These are phyloP conservation scores for Lasioglossum albipes DNA, from an alignment of 1,140 invertebrate genomes.

Conservation along the genomic window DNA sequence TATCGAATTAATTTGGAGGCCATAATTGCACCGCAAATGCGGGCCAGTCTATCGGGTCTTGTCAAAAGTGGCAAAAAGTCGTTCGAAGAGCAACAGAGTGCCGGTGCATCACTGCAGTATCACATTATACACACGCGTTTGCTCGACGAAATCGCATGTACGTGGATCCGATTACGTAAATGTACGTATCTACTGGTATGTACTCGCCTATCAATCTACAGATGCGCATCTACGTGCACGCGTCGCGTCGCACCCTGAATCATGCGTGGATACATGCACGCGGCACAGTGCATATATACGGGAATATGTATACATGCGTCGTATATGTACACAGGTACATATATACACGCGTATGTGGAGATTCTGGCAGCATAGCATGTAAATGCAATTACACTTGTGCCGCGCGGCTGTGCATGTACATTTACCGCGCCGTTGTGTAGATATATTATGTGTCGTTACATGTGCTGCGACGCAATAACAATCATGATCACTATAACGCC, in stretches of 20 bases:
- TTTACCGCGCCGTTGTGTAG: neutral
- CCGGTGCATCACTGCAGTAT: neutral
- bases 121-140: constrained; percentile 7
- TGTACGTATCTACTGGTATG: constrained; percentile 27
- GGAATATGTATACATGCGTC: neutral
- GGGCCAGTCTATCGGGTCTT: no score
- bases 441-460: neutral
- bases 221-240: constrained; percentile 28
- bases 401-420: neutral
- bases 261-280: neutral
- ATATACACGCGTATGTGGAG: no score
- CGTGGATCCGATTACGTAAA: constrained; percentile 23
- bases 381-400: no score
- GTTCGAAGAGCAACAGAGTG: no score
- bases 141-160: constrained; percentile 10
- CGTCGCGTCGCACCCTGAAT: neutral
- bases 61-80: no score
- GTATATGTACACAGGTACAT: no score
- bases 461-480: neutral
- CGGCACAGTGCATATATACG: neutral
- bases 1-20: no score
- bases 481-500: neutral
- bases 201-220: constrained; percentile 41
- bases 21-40: no score
- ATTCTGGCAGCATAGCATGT: no score